phyloP scores from a whole-genome alignment of 2,113 vertebrate species.

The Aleadryas rufinucha region DNA sequence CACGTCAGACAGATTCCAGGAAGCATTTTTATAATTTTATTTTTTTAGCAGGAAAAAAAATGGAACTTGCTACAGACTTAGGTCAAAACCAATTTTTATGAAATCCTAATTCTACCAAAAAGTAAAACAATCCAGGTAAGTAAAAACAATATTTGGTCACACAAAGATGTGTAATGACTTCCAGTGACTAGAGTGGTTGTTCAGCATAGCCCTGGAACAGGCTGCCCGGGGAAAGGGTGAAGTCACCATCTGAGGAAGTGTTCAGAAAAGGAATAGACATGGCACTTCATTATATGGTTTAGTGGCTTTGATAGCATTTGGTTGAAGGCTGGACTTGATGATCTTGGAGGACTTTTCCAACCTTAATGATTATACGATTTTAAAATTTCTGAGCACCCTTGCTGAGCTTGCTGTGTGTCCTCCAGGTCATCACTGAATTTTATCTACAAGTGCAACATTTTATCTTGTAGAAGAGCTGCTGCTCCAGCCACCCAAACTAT shows the following conservation, averaged over 20 bases:
- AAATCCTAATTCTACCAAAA: conserved; percentile 20
- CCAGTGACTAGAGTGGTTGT: conserved; percentile 7
- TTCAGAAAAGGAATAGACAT: not conserved
- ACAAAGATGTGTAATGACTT: conserved; percentile 28
- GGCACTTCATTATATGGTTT: not conserved
- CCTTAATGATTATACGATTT: not conserved
- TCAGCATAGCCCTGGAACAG: conserved; percentile 2
- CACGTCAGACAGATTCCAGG: not conserved
- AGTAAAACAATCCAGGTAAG: conserved; percentile 43
- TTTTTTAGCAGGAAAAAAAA: not conserved
- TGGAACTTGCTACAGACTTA: not conserved
- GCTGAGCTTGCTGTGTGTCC: not conserved
- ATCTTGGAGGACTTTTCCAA: not conserved
- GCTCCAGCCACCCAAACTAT: not conserved
- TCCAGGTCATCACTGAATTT: not conserved
- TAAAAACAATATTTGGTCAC: conserved; percentile 42
- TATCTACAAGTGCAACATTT: not conserved
- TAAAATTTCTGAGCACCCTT: not conserved
- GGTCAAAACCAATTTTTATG: conserved; percentile 14
- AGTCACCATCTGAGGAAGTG: not conserved
- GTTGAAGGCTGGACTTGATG: not conserved
- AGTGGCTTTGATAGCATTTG: not conserved
- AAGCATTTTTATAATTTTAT: not conserved
- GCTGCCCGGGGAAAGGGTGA: not conserved
- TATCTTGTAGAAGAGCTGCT: not conserved